Evolutionary conservation across 2,888 invertebrate species (phyloP), one percentile per base, ranked within the genome.

Genomic region (Agrotis puta): DNA sequence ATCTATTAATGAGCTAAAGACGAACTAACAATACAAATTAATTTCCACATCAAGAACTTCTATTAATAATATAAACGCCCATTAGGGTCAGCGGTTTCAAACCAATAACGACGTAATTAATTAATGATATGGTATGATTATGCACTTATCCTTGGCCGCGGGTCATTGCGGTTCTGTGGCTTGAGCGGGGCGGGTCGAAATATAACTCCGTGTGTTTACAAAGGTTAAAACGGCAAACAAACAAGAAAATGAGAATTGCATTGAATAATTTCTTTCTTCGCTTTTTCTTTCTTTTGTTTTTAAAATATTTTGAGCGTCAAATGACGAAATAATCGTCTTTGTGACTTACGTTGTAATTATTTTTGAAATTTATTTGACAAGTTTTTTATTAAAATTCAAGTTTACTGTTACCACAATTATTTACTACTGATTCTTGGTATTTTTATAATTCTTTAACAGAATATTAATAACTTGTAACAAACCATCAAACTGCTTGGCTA

Each of bases 11-110:
- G 9, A 20, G 1, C 18, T 57, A 18, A n/a, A 53, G 50, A 61
- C 18, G 16, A 13, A 57, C 61, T 20, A 58, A 63, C 13, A n/a
- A 54, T 48, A 24, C 1, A 13, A 48, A n/a, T 58, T 50, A 71
- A 82, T 58, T 48, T 67, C 50, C 16, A 53, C 45, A 71, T 71
- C 64, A 78, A 66, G 18, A 39, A 56, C 7, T 54, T 43, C 20
- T 57, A 51, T 53, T 33, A 48, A 63, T 66, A 65, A 54, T 72
- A 71, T 56, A 65, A 68, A 59, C 63, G 56, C 33, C 54, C 5
- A 79, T 74, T 83, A 56, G 18, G 64, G 70, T 66, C 66, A 73
- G 22, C 59, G 45, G 53, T 63, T 64, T 66, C n/a, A 68, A 63
- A 39, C 47, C 62, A 67, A 53, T 59, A 67, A 70, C 48, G 39